Base-by-base conservation (phyloP, 53 echinoderm and acorn worm genomes). In the Echinometra lucunter region DNA sequence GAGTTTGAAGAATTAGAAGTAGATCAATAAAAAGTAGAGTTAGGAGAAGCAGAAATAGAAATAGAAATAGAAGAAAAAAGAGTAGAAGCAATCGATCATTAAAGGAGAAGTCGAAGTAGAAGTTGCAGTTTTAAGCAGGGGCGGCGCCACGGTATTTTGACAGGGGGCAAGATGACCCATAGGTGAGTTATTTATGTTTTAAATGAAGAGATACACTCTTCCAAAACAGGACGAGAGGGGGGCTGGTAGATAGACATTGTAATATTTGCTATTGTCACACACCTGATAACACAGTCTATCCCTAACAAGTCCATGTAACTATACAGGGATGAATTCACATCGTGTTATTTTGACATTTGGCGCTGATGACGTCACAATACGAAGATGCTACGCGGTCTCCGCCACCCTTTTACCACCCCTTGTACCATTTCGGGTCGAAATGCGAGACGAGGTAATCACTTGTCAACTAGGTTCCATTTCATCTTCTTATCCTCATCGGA, bases 261-360 rank as follows among this genome's bases (percentile, higher is more conserved):
- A n/a, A n/a, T n/a, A n/a, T n/a, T n/a, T n/a, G n/a, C n/a, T n/a
- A n/a, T n/a, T n/a, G n/a, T n/a, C n/a, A n/a, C n/a, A n/a, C n/a
- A n/a, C n/a, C n/a, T n/a, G n/a, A n/a, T n/a, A n/a, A n/a, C n/a
- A n/a, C n/a, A n/a, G n/a, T n/a, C n/a, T n/a, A n/a, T n/a, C n/a
- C n/a, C n/a, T n/a, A n/a, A 13, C 53, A 53, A 53, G 53, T 53
- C 53, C 1, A 53, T 53, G 53, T 53, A 53, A 53, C 53, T 13
- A n/a, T n/a, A n/a, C 66, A 32, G 3, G 40, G 6, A 40, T 40
- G 40, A 37, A 38, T 78, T 42, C 78, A 37, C 78, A 81, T 8
- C 81, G 81, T 81, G 81, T 81, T 81, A 81, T 81, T 81, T 42
- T 81, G 81, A 81, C 81, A 81, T 81, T 44, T 81, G 81, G 23